Evolutionary conservation across 30 jellyfish, hydroid and myxozoan genomes (phyloP).

Genomic region (Turritopsis rubra): DNA sequence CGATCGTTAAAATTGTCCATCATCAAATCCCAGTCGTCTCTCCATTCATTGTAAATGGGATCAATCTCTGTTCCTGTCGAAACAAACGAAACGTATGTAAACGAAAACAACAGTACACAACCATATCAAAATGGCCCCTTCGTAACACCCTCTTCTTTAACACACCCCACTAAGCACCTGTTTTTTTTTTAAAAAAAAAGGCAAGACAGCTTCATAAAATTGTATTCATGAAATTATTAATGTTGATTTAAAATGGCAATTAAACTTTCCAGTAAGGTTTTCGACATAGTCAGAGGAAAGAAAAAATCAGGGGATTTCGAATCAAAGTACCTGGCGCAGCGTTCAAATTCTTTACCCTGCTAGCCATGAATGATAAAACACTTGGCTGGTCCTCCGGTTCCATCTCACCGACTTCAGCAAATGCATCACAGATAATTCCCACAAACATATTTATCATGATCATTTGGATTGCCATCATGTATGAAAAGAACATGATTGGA

Average conservation of each 20-base stretch:
- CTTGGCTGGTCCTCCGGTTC: slow-evolving; percentile 61
- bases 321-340: slow-evolving; percentile 21
- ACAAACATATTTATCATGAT: slow-evolving; percentile 79
- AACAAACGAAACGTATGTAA: background rate
- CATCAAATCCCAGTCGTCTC: slow-evolving; percentile 75
- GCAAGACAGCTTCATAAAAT: too few relatives aligned
- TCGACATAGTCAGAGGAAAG: too few relatives aligned
- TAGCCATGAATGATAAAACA: slow-evolving; percentile 78
- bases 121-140: too few relatives aligned
- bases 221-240: too few relatives aligned
- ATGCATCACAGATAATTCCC: slow-evolving; percentile 92
- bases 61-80: slow-evolving; percentile 21
- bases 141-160: too few relatives aligned
- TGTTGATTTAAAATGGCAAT: too few relatives aligned
- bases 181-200: too few relatives aligned
- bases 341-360: slow-evolving; percentile 70
- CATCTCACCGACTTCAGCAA: slow-evolving; percentile 62
- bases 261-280: too few relatives aligned
- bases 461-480: slow-evolving; percentile 83
- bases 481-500: slow-evolving; percentile 70
- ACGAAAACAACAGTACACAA: too few relatives aligned
- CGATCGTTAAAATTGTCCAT: slow-evolving; percentile 70
- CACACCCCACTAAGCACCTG: too few relatives aligned
- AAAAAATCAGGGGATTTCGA: background rate
- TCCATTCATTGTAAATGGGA: slow-evolving; percentile 95